Conservation (phyloP, 2,113 vertebrate species). For the Sorex araneus region DNA sequence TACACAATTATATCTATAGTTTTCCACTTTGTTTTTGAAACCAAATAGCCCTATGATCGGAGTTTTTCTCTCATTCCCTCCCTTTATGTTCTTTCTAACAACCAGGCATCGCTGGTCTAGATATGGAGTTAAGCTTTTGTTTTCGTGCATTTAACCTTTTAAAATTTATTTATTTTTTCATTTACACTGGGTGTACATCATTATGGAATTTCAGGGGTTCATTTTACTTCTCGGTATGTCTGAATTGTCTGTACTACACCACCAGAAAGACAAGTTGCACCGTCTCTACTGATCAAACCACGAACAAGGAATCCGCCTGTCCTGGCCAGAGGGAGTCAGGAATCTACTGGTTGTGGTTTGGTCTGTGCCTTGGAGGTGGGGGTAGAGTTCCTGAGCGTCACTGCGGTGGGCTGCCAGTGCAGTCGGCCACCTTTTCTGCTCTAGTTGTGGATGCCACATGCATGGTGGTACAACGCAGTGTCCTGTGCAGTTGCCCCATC, state of each 20-base stretch:
- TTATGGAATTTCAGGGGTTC: too few relatives aligned
- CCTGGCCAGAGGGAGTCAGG: fast-evolving
- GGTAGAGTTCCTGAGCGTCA: neutral
- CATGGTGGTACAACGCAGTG: neutral
- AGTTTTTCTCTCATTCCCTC: too few relatives aligned
- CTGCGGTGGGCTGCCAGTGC: neutral
- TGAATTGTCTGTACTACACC: too few relatives aligned
- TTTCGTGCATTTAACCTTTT: too few relatives aligned
- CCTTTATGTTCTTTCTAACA: too few relatives aligned
- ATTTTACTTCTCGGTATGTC: too few relatives aligned
- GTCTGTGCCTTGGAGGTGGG: neutral
- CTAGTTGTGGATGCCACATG: neutral
- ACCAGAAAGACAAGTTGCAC: neutral
- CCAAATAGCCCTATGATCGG: constrained; percentile 73
- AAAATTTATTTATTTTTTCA: too few relatives aligned
- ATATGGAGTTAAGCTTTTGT: too few relatives aligned
- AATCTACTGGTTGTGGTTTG: neutral
- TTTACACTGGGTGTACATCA: too few relatives aligned
- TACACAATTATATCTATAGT: constrained; percentile 68
- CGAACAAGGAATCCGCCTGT: neutral
- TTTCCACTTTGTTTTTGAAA: constrained; percentile 71
- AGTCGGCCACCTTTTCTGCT: neutral
- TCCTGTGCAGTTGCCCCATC: neutral
- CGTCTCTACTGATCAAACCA: neutral
- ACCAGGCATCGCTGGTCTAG: too few relatives aligned